These are phyloP conservation scores for Irena cyanogastra DNA, from an alignment of 2,113 vertebrate species.

Conservation along the genomic window DNA sequence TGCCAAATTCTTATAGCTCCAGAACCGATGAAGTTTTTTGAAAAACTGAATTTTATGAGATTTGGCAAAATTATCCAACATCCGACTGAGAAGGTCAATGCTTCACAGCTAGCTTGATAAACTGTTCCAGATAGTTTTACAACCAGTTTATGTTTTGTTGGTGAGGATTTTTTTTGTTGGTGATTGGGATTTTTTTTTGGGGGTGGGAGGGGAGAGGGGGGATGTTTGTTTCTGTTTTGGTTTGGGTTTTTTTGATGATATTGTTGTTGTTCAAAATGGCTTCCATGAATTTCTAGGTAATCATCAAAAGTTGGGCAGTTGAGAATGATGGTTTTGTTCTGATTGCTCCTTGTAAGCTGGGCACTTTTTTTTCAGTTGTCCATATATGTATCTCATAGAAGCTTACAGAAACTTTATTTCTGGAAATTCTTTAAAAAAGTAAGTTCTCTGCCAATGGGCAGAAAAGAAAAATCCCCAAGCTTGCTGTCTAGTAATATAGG, in stretches of 20 bases:
- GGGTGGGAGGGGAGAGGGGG: too few species aligned
- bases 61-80: background rate
- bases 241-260: background rate
- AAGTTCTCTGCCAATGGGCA: background rate
- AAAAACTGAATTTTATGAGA: background rate
- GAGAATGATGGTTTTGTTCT: background rate
- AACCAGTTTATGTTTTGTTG: fast-evolving
- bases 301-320: background rate
- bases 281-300: background rate
- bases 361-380: background rate
- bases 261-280: background rate
- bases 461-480: background rate
- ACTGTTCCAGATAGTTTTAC: background rate
- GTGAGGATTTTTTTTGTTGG: background rate
- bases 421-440: background rate
- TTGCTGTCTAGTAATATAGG: background rate
- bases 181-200: too few species aligned
- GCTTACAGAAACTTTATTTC: background rate
- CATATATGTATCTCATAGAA: background rate
- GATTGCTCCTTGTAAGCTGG: background rate
- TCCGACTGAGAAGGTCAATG: background rate
- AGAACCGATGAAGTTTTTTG: background rate
- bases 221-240: background rate
- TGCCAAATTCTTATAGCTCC: background rate
- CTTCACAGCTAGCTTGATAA: background rate